Conservation (phyloP, 2,113 vertebrate genomes). For the Syngnathus typhle region DNA sequence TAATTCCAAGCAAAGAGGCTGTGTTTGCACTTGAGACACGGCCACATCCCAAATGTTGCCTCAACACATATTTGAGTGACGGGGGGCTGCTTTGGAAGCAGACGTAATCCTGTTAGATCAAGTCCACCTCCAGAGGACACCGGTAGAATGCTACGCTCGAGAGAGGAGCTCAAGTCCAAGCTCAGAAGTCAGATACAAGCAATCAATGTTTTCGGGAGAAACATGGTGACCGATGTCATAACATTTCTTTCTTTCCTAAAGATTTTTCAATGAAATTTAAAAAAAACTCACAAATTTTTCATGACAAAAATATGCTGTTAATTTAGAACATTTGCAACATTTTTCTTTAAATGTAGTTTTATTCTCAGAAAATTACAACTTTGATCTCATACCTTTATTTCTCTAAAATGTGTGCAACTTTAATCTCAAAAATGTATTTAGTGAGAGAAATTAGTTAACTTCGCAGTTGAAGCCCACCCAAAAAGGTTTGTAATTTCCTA, state of each 20-base stretch:
- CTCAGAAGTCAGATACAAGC: neutral
- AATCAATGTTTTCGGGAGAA: neutral
- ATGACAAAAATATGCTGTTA: neutral
- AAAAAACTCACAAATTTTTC: neutral
- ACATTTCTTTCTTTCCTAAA: neutral
- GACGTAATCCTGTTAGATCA: slow-evolving; percentile 12
- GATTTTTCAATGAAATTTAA: neutral
- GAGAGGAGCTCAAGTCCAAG: neutral
- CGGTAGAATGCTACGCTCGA: neutral
- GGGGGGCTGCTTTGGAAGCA: slow-evolving; percentile 6
- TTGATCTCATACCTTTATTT: too few species aligned
- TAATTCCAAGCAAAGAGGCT: slow-evolving; percentile 26
- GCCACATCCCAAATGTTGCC: slow-evolving; percentile 12
- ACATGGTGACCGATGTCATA: neutral
- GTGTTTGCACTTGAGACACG: slow-evolving; percentile 12
- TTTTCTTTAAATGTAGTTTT: too few species aligned
- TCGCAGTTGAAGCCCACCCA: too few species aligned
- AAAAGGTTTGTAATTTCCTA: too few species aligned
- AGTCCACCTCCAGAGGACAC: neutral
- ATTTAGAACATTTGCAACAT: neutral
- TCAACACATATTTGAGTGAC: slow-evolving; percentile 1
- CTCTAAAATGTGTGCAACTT: too few species aligned
- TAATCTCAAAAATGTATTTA: too few species aligned
- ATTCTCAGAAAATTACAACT: too few species aligned
- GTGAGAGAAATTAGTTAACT: too few species aligned